Base-by-base conservation (phyloP, 1,140 invertebrate species). In the Nilaparvata lugens region DNA sequence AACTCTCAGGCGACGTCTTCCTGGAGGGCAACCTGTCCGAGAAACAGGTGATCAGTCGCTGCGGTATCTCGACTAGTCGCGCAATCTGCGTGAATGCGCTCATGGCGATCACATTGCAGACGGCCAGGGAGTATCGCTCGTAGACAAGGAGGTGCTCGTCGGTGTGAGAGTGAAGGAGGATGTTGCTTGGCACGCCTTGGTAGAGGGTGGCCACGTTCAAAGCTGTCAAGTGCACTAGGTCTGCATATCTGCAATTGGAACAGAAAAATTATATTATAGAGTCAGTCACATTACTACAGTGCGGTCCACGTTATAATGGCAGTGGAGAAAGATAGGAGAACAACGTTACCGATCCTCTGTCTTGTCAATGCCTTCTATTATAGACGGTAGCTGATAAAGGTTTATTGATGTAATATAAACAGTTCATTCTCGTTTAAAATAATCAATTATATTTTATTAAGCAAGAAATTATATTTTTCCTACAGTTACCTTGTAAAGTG, bases 71-170 rank as follows among this genome's bases (percentile, higher is more conserved):
- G 60, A 86, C 73, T 52, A 81, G 70, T 70, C 77, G 80, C 53
- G 81, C 78, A 57, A 86, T 83, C 66, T 84, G 79, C 56, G 78
- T 72, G 74, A 88, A 88, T 58, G 86, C 87, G 67, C 81, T 81
- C 58, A 87, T 78, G 65, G 84, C 83, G 65, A 88, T 81, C 58
- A 90, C 71, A 65, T 91, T 86, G 71, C 87, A 87, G 70, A 91
- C 78, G 61, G 79, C 76, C 69, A 81, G 78, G 45, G 87, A 80
- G 76, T 91, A 93, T 65, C 79, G 80, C 68, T 81, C 82, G 69
- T 88, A 91, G 31, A 87, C 76, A 62, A 79, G 77, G 62, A 88
- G 80, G 73, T 81, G 85, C 71, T 90, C 85, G 56, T 86, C 83
- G 71, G 83, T 79, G 73, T 85, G 81, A 68, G 80, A 80, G 62